Percentiles rank a stretch among this genome's conserved stretches.
phyloP scores from a whole-genome alignment of 1,140 invertebrate genomes.

The Drusus annulatus region DNA sequence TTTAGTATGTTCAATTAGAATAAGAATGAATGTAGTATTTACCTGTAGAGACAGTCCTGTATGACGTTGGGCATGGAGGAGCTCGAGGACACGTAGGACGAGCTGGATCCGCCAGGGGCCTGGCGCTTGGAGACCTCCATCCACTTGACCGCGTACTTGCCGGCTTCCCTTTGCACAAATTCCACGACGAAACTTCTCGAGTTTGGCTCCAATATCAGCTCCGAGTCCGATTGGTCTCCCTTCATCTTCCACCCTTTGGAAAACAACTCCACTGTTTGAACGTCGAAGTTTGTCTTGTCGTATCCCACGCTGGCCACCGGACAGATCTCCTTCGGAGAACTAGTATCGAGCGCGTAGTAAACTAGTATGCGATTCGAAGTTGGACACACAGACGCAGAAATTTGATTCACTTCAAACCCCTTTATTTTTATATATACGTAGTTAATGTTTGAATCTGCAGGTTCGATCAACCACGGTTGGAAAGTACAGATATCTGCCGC shows the following conservation, averaged over 20 bases:
- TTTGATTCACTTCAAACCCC: conserved; percentile 74
- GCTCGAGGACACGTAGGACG: conserved; percentile 74
- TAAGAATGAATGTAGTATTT: conserved; percentile 30
- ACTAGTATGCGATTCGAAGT: conserved; percentile 83
- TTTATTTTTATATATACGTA: conserved; percentile 81
- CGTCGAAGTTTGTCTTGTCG: conserved; percentile 62
- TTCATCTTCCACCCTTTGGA: conserved; percentile 81
- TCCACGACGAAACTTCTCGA: conserved; percentile 80
- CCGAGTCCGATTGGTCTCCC: conserved; percentile 67
- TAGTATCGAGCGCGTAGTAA: conserved; percentile 77
- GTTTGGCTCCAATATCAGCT: conserved; percentile 72
- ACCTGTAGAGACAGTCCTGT: conserved; percentile 82
- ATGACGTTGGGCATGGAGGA: conserved; percentile 58
- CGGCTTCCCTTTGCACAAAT: conserved; percentile 79
- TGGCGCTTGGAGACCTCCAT: conserved; percentile 84
- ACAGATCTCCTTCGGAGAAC: conserved; percentile 77
- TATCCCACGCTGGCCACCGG: conserved; percentile 68
- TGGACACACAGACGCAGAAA: conserved; percentile 73
- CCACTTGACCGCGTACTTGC: conserved; percentile 82
- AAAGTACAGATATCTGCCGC: conserved; percentile 75
- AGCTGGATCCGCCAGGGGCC: conserved; percentile 68
- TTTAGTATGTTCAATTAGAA: too few species aligned
- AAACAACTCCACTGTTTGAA: conserved; percentile 77
- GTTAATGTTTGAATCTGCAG: conserved; percentile 78
- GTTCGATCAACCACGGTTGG: conserved; percentile 85